These are phyloP conservation scores for Brachystomella parvula DNA, from an alignment of 1,140 invertebrate species.

Conservation along the genomic window DNA sequence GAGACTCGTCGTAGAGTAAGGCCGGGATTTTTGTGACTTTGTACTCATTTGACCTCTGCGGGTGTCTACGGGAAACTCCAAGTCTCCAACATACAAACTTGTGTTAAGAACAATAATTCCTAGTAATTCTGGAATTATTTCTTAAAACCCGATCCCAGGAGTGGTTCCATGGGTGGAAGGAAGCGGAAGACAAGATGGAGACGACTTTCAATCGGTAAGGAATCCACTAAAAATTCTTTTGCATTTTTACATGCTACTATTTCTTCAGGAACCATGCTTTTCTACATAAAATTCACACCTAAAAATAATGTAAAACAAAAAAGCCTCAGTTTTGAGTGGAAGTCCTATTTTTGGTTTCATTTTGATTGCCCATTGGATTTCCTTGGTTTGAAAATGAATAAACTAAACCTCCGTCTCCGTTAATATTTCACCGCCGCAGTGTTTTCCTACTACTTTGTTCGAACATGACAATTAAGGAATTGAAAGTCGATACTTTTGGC, in stretches of 20 bases:
- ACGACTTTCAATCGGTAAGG: constrained; percentile 37
- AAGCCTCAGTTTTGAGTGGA: not conserved
- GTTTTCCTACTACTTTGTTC: no score
- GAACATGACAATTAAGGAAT: no score
- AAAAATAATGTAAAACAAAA: not conserved
- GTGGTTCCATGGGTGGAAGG: constrained; percentile 36
- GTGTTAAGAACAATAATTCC: not conserved
- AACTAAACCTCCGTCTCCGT: no score
- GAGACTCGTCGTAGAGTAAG: not conserved
- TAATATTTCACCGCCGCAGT: no score
- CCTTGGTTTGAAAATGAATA: no score
- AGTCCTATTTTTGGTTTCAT: no score
- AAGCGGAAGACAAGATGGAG: constrained; percentile 39
- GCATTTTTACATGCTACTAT: not conserved
- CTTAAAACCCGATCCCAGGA: not conserved
- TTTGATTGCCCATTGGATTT: not conserved
- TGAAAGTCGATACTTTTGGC: no score
- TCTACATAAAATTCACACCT: not conserved
- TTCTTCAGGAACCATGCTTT: not conserved
- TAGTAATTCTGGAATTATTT: not conserved
- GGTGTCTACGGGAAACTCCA: not conserved
- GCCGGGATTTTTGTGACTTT: not conserved
- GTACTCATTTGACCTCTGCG: no score
- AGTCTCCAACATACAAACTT: not conserved
- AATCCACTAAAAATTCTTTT: not conserved